phyloP scores from a whole-genome alignment of 2,113 vertebrate species.

The Odocoileus hemionus region DNA sequence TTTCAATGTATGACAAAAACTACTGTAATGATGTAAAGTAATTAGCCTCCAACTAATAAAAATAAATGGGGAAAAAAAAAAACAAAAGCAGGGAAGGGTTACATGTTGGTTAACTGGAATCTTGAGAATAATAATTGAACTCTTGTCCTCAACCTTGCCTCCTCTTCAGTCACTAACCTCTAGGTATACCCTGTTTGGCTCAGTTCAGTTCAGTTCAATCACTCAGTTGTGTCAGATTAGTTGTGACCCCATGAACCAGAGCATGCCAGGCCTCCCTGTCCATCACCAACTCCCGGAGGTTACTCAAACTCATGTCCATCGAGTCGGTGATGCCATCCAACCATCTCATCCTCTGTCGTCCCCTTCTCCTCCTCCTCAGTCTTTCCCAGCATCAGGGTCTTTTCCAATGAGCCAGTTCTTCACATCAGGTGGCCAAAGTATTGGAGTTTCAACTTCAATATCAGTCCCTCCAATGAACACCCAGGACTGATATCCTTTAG shows the following conservation, averaged over 20 bases:
- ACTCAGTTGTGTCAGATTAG: fast-evolving
- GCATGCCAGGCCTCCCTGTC: neutral
- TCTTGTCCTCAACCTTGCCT: fast-evolving
- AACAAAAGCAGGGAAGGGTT: neutral
- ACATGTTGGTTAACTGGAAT: fast-evolving
- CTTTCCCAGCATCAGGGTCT: neutral
- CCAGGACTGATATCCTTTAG: neutral
- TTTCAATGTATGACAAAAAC: too few species aligned
- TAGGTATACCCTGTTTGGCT: neutral
- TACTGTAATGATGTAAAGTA: too few species aligned
- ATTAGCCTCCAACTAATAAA: too few species aligned
- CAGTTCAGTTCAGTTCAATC: neutral
- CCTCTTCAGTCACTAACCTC: neutral
- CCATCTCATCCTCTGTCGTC: neutral
- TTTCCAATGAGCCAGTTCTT: neutral
- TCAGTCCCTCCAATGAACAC: neutral
- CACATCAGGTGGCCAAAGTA: neutral
- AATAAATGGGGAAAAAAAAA: too few species aligned
- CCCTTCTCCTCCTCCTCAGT: neutral
- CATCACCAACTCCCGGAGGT: fast-evolving
- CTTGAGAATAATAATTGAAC: too few species aligned
- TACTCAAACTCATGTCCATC: neutral
- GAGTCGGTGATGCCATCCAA: neutral
- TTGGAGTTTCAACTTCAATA: neutral
- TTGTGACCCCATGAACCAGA: fast-evolving